These are phyloP conservation scores for Galeopsomyia nigrocyanea DNA, from an alignment of 2,888 invertebrate species.

Conservation along the genomic window DNA sequence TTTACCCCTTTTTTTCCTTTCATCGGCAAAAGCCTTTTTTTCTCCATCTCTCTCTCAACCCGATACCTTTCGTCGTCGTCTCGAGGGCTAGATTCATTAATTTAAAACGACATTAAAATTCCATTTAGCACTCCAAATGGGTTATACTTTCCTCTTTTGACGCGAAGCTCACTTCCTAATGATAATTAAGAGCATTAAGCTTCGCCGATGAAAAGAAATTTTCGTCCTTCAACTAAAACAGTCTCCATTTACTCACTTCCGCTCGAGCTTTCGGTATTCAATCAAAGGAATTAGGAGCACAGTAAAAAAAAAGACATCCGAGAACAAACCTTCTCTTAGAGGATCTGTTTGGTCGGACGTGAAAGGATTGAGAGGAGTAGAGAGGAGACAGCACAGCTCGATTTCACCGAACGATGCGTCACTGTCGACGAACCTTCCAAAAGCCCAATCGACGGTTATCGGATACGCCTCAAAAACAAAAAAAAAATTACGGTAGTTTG, in stretches of 20 bases:
- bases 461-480: background rate
- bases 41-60: no score
- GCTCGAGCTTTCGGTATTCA: no score
- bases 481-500: no score
- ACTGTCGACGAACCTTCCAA: constrained; percentile 31
- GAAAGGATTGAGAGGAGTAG: constrained; percentile 32
- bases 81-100: background rate
- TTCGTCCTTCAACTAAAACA: background rate
- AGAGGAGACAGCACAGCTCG: constrained; percentile 14
- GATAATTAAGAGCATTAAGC: constrained; percentile 1
- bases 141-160: no score
- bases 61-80: no score
- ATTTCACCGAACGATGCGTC: constrained; percentile 40
- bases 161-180: no score
- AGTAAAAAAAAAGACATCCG: constrained; percentile 2
- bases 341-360: background rate
- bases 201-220: background rate
- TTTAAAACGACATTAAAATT: constrained; percentile 10
- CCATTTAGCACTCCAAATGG: background rate
- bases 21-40: background rate
- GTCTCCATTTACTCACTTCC: no score
- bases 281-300: no score
- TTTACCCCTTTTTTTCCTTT: constrained; percentile 1
- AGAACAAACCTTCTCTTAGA: background rate
- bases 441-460: constrained; percentile 41